A percentile compares a stretch with the other conserved stretches of the same genome.
These are phyloP conservation scores for Tenrec ecaudatus DNA, from an alignment of 2,113 vertebrate species.

Conservation along the genomic window DNA sequence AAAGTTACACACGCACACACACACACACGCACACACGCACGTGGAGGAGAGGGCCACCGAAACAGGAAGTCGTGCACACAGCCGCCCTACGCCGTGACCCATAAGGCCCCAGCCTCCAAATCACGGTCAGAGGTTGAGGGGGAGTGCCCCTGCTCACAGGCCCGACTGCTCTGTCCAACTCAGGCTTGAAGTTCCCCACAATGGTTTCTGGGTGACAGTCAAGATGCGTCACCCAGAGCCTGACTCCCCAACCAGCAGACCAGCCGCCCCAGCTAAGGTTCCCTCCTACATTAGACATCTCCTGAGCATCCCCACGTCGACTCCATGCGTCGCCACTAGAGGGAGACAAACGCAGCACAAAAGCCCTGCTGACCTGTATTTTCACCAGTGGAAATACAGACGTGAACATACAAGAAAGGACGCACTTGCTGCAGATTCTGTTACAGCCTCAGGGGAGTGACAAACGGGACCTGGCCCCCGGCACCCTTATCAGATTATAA, in stretches of 20 bases:
- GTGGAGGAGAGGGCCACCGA: too few relatives aligned
- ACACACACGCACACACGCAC: too few relatives aligned
- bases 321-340: constrained; percentile 48
- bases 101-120: background rate
- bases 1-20: too few relatives aligned
- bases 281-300: too few relatives aligned
- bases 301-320: rapidly evolving
- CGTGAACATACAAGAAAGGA: too few relatives aligned
- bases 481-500: background rate
- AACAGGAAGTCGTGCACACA: background rate
- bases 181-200: background rate
- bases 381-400: too few relatives aligned
- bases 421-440: too few relatives aligned
- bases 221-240: background rate
- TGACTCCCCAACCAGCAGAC: background rate
- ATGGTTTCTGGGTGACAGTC: background rate
- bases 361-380: background rate
- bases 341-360: constrained; percentile 42
- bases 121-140: background rate
- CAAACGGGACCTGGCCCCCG: too few relatives aligned
- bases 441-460: too few relatives aligned
- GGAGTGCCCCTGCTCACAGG: background rate
- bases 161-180: background rate
- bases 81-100: background rate
- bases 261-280: too few relatives aligned